Conservation (phyloP, 1,140 invertebrate genomes). For the Wiebesia pumilae region DNA sequence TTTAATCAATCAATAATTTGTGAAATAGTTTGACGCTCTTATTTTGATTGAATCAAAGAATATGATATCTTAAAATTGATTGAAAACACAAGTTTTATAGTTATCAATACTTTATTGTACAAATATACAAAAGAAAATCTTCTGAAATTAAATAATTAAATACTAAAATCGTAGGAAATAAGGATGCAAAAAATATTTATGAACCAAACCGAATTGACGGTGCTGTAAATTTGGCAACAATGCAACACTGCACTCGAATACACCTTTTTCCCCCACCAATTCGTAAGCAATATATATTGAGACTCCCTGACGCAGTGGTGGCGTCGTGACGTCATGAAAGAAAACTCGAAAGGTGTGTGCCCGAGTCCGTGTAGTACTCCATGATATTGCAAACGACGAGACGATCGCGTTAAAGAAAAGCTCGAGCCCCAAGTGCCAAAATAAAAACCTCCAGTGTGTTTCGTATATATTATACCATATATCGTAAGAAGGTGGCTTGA, state of each 20-base stretch:
- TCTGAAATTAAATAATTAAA: too few relatives aligned
- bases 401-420: background rate
- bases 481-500: background rate
- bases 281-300: background rate
- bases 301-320: background rate
- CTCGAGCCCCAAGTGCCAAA: constrained; percentile 20
- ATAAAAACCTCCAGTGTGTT: background rate
- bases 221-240: constrained; percentile 25
- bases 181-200: background rate
- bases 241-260: background rate
- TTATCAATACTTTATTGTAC: too few relatives aligned
- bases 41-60: too few relatives aligned
- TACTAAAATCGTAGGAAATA: too few relatives aligned
- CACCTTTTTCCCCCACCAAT: background rate
- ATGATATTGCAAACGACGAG: background rate
- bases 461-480: background rate
- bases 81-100: too few relatives aligned
- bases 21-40: too few relatives aligned
- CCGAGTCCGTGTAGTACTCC: constrained; percentile 12
- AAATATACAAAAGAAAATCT: too few relatives aligned
- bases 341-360: constrained; percentile 44
- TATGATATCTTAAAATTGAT: too few relatives aligned
- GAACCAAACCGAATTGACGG: background rate
- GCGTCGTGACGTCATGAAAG: constrained; percentile 46
- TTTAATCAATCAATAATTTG: too few relatives aligned